Evolutionary conservation across 2,888 invertebrate genomes (phyloP).

Genomic region (Malthinus flaveolus): DNA sequence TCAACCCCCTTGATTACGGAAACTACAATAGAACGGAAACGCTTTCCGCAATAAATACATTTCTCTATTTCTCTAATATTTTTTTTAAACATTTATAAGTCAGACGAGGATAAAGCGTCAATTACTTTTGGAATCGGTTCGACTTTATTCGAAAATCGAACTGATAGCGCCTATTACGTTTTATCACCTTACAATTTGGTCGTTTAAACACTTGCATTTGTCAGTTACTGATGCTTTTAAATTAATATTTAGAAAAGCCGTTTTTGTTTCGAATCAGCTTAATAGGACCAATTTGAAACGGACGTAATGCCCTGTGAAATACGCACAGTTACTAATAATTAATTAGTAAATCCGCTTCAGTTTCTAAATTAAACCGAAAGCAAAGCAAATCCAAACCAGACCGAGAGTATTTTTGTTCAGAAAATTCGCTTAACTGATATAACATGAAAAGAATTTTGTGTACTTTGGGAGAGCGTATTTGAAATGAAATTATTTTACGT

Average conservation of each 20-base stretch:
- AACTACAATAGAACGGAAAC: slow-evolving; percentile 24
- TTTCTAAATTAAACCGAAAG: too few relatives aligned
- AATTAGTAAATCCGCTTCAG: too few relatives aligned
- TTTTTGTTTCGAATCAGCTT: slow-evolving; percentile 10
- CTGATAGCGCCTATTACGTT: slow-evolving; percentile 33
- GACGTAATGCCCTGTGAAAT: slow-evolving; percentile 10
- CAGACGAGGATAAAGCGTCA: slow-evolving; percentile 11
- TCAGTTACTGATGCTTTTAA: slow-evolving; percentile 38
- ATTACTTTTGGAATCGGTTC: slow-evolving; percentile 2
- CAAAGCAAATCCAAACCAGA: too few relatives aligned
- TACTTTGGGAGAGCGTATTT: too few relatives aligned
- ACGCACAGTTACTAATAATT: too few relatives aligned
- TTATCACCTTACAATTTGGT: slow-evolving; percentile 34
- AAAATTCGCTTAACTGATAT: too few relatives aligned
- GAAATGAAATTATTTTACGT: neutral
- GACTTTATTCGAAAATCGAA: slow-evolving; percentile 24
- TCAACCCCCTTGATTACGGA: slow-evolving; percentile 23
- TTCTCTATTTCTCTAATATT: slow-evolving; percentile 17
- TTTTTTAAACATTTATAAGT: slow-evolving; percentile 16
- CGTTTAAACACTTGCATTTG: slow-evolving; percentile 35
- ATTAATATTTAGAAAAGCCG: slow-evolving; percentile 31
- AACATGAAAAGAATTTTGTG: too few relatives aligned
- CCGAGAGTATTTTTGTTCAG: too few relatives aligned
- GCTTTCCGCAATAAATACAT: slow-evolving; percentile 23
- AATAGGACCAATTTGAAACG: slow-evolving; percentile 32